Evolutionary conservation across 2,888 invertebrate species (phyloP).

Genomic region (Tromatobia lineatoria): DNA sequence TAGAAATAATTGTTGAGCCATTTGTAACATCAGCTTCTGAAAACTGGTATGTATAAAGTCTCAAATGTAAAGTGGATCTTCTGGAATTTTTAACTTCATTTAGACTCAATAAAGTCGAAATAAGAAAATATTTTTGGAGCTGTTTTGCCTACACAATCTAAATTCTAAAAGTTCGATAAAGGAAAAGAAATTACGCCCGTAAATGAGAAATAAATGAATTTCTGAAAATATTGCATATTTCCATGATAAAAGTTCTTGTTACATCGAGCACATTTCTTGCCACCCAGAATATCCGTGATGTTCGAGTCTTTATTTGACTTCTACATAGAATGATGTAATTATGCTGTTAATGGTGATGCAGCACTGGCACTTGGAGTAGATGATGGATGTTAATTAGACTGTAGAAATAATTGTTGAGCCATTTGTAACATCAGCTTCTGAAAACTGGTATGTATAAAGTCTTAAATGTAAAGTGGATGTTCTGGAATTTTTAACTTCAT

Average conservation of each 20-base stretch:
- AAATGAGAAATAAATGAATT: too few relatives aligned
- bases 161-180: too few relatives aligned
- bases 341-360: neutral
- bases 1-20: neutral
- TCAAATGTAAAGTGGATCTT: neutral
- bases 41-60: neutral
- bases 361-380: neutral
- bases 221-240: constrained; percentile 21
- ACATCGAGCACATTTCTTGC: neutral
- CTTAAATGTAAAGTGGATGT: neutral
- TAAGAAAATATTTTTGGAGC: too few relatives aligned
- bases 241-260: constrained; percentile 35
- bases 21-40: neutral
- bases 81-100: too few relatives aligned
- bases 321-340: neutral
- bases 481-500: too few relatives aligned
- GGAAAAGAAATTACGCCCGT: too few relatives aligned
- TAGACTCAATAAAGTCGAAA: too few relatives aligned
- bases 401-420: neutral
- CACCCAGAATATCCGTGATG: neutral
- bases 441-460: neutral
- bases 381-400: neutral
- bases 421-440: neutral
- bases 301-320: neutral
- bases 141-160: too few relatives aligned